These are phyloP conservation scores for Callitettix versicolor DNA, from an alignment of 1,140 invertebrate species.

Conservation along the genomic window DNA sequence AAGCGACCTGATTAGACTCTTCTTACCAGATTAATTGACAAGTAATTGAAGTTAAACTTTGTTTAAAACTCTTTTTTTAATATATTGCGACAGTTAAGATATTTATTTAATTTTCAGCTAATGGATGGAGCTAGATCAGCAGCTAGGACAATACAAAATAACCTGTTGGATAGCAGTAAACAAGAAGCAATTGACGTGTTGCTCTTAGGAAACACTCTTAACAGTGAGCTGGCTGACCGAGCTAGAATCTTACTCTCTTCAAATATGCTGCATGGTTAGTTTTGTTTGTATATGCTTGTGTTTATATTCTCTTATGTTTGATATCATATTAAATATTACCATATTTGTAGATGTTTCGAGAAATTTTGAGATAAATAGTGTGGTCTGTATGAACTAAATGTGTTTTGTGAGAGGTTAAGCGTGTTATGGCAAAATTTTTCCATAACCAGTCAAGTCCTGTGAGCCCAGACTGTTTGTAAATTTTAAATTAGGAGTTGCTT, in stretches of 20 bases:
- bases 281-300: conserved; percentile 34
- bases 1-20: too few species aligned
- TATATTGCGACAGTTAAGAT: too few species aligned
- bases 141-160: conserved; percentile 96
- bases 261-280: conserved; percentile 62
- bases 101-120: conserved; percentile 32
- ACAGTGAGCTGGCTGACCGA: conserved; percentile 81
- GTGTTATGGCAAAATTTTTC: too few species aligned
- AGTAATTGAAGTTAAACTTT: too few species aligned
- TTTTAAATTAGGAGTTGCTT: too few species aligned
- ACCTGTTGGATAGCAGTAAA: conserved; percentile 93
- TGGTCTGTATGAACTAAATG: neutral
- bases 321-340: too few species aligned
- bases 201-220: conserved; percentile 80
- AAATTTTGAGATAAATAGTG: too few species aligned
- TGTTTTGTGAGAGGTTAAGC: neutral
- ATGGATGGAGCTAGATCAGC: conserved; percentile 96
- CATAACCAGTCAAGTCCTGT: too few species aligned
- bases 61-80: too few species aligned
- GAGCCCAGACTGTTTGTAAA: too few species aligned
- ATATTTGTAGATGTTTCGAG: too few species aligned
- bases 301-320: conserved; percentile 16
- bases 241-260: conserved; percentile 79
- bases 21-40: too few species aligned
- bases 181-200: conserved; percentile 98